Evolutionary conservation across 2,113 vertebrate genomes (phyloP).

Genomic region (Misgurnus anguillicaudatus): DNA sequence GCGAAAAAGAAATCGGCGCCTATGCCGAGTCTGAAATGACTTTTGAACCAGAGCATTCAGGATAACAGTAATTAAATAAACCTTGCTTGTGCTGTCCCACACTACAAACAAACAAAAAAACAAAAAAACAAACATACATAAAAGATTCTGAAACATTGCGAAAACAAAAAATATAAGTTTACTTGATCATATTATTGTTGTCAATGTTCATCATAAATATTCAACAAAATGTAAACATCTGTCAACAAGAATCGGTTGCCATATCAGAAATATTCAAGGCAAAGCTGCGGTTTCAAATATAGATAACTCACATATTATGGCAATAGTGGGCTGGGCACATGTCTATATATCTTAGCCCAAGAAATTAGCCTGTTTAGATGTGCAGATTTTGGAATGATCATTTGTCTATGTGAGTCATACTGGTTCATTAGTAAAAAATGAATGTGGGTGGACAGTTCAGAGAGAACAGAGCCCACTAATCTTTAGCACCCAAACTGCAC

Average conservation of each 20-base stretch:
- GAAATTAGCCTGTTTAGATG: conserved; percentile 34
- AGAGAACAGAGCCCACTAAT: conserved; percentile 69
- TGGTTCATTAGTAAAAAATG: conserved; percentile 66
- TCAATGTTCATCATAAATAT: neutral
- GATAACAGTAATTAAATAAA: too few relatives aligned
- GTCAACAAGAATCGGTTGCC: neutral
- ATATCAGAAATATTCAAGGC: too few relatives aligned
- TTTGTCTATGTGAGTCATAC: conserved; percentile 56
- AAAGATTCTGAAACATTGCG: too few relatives aligned
- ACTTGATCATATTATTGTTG: neutral
- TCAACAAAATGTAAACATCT: neutral
- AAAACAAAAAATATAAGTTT: too few relatives aligned
- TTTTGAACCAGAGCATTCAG: too few relatives aligned
- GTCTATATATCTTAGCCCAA: neutral
- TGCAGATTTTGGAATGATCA: conserved; percentile 51
- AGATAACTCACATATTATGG: neutral
- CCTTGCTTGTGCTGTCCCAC: too few relatives aligned
- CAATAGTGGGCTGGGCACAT: neutral
- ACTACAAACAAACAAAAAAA: too few relatives aligned
- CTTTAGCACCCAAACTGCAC: conserved; percentile 65
- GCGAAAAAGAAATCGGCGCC: too few relatives aligned
- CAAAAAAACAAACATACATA: too few relatives aligned
- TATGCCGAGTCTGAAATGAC: too few relatives aligned
- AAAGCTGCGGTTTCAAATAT: too few relatives aligned
- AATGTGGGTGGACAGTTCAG: conserved; percentile 67